Base-by-base conservation (phyloP, 2,797 vertebrate genomes). In the Syngnathus acus region DNA sequence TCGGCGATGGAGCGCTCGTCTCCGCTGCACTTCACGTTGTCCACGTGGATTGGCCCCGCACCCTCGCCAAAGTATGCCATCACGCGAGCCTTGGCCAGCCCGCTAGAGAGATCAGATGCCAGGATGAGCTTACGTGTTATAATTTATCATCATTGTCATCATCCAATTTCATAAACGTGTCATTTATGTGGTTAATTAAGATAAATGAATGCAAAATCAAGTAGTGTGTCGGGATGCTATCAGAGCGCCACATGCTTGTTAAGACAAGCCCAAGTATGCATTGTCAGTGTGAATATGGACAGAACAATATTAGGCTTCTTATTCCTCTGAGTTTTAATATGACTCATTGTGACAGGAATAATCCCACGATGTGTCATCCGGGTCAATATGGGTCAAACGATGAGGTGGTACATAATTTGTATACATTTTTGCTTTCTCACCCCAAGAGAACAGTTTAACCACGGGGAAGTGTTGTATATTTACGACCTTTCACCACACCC, bases 11-110 rank as follows among this genome's bases (percentile, higher is more conserved):
- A 92, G 43, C 90, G 89, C 85, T 99, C 97, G 0, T 74, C 85
- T 0, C 97, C 97, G 0, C 90, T 91, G 40, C 97, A 99, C 73
- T 94, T 94, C 60, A 97, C 91, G 0, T 99, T 99, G 73, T 99
- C 97, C 73, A 93, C 85, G 0, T 98, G 95, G 73, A 99, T 99
- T 0, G 95, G 95, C 0, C 97, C 97, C 23, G 88, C 86, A 16
- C 97, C 97, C 79, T 98, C 97, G 8, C 97, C 97, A 0, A 99
- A 99, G 72, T 99, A 99, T 0, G 95, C 97, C 96, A 99, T 95
- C 40, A 93, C 91, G 23, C 96, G 92, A 53, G 96, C 95, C 83
- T 90, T 94, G 16, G 97, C 93, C 2, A 79, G 68, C 1, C 95
- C 97, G 65, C 97, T 99, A 82, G 0, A 43, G 17, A 17, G 9